Base-by-base conservation (phyloP, 2,113 vertebrate genomes). In the Toxotes jaculatrix region DNA sequence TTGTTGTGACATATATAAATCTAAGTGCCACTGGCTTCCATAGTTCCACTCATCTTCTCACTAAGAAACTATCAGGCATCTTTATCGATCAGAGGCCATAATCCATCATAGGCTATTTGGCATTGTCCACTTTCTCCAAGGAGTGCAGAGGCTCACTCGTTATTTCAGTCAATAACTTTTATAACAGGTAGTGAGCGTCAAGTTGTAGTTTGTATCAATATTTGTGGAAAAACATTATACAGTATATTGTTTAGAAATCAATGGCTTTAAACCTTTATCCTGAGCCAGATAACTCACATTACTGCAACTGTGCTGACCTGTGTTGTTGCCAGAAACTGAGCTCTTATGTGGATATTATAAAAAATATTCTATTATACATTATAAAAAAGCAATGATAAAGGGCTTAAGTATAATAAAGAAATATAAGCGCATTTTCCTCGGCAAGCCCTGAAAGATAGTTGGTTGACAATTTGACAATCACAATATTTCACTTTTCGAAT, bases 131-230 rank as follows among this genome's bases (percentile, higher is more conserved):
- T 78, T 66, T 88, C 67, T 85, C 77, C 42, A 51, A 55, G 45
- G 49, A 42, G 49, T 38, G 61, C 80, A 63, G 16, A 65, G 16
- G 9, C 62, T 85, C 73, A 56, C 73, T 86, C 74, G 69, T 75
- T 87, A 74, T 82, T 71, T 49, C 71, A 81, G 56, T 88, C 87
- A 55, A 84, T 90, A 79, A 49, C 76, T 70, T 84, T 83, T 79
- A 73, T 47, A 86, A 80, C 64, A 69, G 67, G 38, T 65, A 43
- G 74, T 61, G 32, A 75, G 80, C 64, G 42, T 81, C 56, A 67
- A 47, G 6, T 87, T 72, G 73, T 73, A 32, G 63, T 79, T 79
- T 79, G 62, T 79, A 71, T 88, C 83, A 90, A 80, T 89, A 87
- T 86, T 68, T 87, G 76, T 83, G 14, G 36, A 84, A 71, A 84